These are phyloP conservation scores for Porites lutea DNA, from an alignment of 64 coral and sea anemone genomes.

Conservation along the genomic window DNA sequence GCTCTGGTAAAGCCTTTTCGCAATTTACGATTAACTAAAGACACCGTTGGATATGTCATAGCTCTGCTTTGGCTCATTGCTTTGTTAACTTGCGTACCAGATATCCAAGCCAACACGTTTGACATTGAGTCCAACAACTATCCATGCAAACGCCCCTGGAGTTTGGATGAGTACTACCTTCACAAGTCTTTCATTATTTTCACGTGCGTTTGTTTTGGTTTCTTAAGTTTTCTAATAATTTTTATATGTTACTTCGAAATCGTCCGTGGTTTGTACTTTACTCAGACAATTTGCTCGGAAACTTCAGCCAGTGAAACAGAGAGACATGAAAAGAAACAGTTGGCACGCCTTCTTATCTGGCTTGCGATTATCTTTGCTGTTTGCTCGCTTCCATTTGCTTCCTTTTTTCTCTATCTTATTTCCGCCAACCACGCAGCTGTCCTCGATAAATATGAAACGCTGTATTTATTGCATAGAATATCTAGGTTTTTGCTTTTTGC, in stretches of 20 bases:
- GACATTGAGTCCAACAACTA: background rate
- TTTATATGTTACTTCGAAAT: conserved; percentile 49
- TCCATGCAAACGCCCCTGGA: conserved; percentile 37
- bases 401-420: conserved; percentile 12
- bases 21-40: background rate
- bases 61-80: conserved; percentile 15
- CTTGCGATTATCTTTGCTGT: conserved; percentile 15
- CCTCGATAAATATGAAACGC: background rate
- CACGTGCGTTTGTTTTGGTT: conserved; percentile 15
- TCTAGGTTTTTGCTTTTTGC: conserved; percentile 39
- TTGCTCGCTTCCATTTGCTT: conserved; percentile 43
- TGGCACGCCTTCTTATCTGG: conserved; percentile 41
- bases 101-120: conserved; percentile 30
- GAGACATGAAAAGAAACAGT: conserved; percentile 19
- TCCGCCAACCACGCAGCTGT: background rate
- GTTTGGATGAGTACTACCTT: conserved; percentile 24
- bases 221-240: conserved; percentile 5
- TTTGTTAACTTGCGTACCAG: conserved; percentile 38
- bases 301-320: background rate
- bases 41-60: background rate
- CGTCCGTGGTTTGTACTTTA: conserved; percentile 49
- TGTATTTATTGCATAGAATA: conserved; percentile 5
- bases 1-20: conserved; percentile 36
- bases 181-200: conserved; percentile 45
- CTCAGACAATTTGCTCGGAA: conserved; percentile 50